These are phyloP conservation scores for Kryphioiulus occultus DNA, from an alignment of 2,888 invertebrate genomes.

Conservation along the genomic window DNA sequence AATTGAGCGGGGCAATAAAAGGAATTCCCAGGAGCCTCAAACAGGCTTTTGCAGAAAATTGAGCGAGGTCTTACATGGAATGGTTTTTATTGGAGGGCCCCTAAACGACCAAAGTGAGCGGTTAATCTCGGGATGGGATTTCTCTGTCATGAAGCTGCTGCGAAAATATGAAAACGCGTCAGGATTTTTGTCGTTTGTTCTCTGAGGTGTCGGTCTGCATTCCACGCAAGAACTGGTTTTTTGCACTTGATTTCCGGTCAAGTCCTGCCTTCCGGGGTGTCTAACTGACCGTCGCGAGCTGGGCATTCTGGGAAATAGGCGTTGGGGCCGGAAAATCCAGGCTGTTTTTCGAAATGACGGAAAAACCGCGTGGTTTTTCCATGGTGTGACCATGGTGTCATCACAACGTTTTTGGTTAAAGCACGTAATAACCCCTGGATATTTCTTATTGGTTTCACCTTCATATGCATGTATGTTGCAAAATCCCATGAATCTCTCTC, in stretches of 20 bases:
- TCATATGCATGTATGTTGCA: too few species aligned
- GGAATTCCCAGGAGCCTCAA: background rate
- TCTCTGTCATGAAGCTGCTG: background rate
- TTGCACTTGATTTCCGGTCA: background rate
- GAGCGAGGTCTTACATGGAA: background rate
- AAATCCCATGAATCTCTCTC: too few species aligned
- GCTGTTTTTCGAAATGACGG: background rate
- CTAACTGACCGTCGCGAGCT: background rate
- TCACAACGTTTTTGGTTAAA: too few species aligned
- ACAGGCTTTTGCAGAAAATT: conserved; percentile 7
- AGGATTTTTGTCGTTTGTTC: background rate
- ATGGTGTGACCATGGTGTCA: background rate
- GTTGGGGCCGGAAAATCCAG: background rate
- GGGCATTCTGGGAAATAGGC: background rate
- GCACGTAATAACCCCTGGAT: too few species aligned
- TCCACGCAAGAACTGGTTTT: background rate
- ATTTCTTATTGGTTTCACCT: too few species aligned
- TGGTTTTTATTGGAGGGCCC: background rate
- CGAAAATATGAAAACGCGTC: background rate
- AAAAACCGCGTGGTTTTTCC: background rate
- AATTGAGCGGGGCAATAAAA: conserved; percentile 35
- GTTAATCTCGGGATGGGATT: conserved; percentile 1
- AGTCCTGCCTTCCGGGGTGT: background rate
- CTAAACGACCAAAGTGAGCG: background rate
- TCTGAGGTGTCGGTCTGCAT: background rate